phyloP scores from a whole-genome alignment of 1,140 invertebrate species.

The Drosophila albomicans region DNA sequence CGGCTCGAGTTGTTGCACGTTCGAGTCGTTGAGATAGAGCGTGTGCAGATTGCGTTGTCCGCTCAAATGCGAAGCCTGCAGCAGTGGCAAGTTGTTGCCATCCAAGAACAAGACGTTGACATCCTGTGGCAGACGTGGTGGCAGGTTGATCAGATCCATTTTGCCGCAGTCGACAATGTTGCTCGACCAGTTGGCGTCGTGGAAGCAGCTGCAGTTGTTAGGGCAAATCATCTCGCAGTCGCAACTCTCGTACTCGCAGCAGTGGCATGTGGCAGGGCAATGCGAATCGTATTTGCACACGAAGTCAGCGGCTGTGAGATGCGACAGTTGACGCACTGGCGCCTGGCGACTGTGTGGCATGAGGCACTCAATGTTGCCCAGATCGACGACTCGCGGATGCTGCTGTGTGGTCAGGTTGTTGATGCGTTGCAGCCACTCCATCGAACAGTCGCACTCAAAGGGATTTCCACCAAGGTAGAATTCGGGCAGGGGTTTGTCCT shows the following conservation, averaged over 20 bases:
- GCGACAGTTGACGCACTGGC: constrained; percentile 89
- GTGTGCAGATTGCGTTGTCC: constrained; percentile 93
- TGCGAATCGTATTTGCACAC: constrained; percentile 93
- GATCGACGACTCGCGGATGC: constrained; percentile 92
- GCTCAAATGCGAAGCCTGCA: constrained; percentile 93
- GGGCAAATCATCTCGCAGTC: constrained; percentile 95
- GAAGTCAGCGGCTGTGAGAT: constrained; percentile 91
- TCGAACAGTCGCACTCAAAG: constrained; percentile 94
- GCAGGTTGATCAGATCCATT: constrained; percentile 89
- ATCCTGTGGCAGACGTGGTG: constrained; percentile 93
- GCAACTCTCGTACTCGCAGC: constrained; percentile 94
- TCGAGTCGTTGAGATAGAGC: constrained; percentile 93
- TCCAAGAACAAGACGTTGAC: constrained; percentile 96
- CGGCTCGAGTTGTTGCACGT: constrained; percentile 92
- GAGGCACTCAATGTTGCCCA: constrained; percentile 92
- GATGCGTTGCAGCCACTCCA: constrained; percentile 94
- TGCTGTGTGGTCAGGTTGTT: constrained; percentile 89
- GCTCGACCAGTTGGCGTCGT: constrained; percentile 93
- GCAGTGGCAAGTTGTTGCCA: constrained; percentile 92
- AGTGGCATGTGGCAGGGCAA: constrained; percentile 93
- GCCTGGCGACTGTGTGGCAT: constrained; percentile 91
- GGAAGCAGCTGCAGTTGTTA: constrained; percentile 93
- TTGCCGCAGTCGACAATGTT: constrained; percentile 93
- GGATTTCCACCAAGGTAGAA: constrained; percentile 95
- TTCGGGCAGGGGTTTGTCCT: constrained; percentile 89